These are phyloP conservation scores for Paracentrotus lividus DNA, from an alignment of 53 echinoderm and acorn worm genomes.

Conservation along the genomic window DNA sequence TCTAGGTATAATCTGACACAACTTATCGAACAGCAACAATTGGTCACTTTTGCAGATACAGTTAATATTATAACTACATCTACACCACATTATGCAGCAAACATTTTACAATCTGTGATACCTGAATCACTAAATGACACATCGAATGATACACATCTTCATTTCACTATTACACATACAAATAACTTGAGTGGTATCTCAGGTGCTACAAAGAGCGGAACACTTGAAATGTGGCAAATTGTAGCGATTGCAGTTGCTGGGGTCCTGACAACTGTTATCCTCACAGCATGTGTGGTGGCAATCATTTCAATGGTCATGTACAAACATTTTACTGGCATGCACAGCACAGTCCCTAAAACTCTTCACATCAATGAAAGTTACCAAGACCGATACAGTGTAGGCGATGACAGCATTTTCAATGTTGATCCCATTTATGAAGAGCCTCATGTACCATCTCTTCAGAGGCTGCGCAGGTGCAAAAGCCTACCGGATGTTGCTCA, in stretches of 20 bases:
- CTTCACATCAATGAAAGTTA: neutral
- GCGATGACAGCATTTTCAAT: too few species aligned
- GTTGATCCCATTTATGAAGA: slow-evolving; percentile 21
- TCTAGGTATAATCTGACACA: neutral
- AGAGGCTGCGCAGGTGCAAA: slow-evolving; percentile 7
- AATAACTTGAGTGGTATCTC: neutral
- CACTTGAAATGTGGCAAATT: slow-evolving; percentile 35
- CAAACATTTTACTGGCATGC: neutral
- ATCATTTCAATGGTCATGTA: neutral
- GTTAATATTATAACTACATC: neutral
- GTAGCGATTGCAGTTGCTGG: slow-evolving; percentile 2
- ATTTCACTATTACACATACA: neutral
- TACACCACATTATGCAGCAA: neutral
- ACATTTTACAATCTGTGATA: neutral
- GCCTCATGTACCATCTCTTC: neutral
- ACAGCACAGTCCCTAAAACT: neutral
- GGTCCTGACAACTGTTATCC: neutral
- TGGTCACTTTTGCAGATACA: neutral
- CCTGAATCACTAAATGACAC: neutral
- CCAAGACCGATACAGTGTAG: neutral
- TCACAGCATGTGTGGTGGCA: slow-evolving; percentile 12
- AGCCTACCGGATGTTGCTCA: slow-evolving; percentile 19
- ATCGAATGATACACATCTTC: neutral
- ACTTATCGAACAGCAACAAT: neutral
- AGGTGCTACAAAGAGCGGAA: neutral